Evolutionary conservation across 2,113 vertebrate genomes (phyloP).

Genomic region (Sylvilagus bachmani): DNA sequence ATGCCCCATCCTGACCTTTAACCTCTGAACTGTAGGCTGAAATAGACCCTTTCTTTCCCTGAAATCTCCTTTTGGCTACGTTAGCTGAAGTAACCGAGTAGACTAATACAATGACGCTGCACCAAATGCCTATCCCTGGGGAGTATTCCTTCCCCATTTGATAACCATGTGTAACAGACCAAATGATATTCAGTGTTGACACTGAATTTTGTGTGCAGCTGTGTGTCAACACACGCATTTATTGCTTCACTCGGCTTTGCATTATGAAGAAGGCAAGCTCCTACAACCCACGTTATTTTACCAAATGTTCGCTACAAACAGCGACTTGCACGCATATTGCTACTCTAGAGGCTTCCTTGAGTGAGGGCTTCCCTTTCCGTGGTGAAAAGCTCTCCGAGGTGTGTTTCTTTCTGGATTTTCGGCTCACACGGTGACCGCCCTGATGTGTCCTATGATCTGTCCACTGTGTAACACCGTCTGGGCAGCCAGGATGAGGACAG

Average conservation of each 20-base stretch:
- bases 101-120: too few species aligned
- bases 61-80: too few species aligned
- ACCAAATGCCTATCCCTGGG: background rate
- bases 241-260: constrained; percentile 55
- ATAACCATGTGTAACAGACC: constrained; percentile 11
- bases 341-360: background rate
- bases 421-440: background rate
- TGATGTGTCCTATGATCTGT: background rate
- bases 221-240: constrained; percentile 2
- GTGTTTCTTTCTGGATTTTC: background rate
- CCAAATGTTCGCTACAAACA: background rate
- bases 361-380: background rate
- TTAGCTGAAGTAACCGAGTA: too few species aligned
- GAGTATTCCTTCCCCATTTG: background rate
- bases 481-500: background rate
- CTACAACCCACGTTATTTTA: background rate
- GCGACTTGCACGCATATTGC: background rate
- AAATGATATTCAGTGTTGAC: background rate
- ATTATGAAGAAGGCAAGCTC: constrained; percentile 28
- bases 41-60: too few species aligned
- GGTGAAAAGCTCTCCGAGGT: background rate
- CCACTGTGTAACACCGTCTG: background rate
- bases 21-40: too few species aligned
- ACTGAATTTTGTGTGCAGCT: background rate
- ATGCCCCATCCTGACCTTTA: too few species aligned